Conservation (phyloP, 2,797 vertebrate species). For the Nannoperca australis region DNA sequence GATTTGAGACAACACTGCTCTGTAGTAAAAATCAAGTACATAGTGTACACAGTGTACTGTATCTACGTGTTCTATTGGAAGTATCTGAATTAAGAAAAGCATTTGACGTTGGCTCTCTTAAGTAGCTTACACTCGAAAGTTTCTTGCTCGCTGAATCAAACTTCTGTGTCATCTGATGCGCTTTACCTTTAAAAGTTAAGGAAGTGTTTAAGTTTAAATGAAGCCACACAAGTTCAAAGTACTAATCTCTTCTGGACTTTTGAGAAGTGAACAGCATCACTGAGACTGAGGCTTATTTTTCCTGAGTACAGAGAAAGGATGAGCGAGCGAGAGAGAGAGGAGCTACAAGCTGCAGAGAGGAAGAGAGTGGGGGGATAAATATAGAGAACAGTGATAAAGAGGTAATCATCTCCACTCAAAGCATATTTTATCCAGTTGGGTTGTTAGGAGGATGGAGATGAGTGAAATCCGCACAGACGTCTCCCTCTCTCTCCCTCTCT, state of each 20-base stretch:
- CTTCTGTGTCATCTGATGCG: slow-evolving; percentile 42
- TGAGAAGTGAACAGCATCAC: slow-evolving; percentile 61
- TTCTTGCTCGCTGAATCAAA: slow-evolving; percentile 19
- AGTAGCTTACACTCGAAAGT: slow-evolving; percentile 9
- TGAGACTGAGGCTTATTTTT: slow-evolving; percentile 73
- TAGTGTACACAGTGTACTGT: no score
- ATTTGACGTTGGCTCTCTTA: background rate
- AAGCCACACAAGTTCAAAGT: slow-evolving; percentile 65
- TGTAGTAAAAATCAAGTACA: no score
- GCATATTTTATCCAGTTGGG: slow-evolving; percentile 76
- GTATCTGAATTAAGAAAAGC: no score
- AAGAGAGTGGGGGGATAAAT: slow-evolving; percentile 65
- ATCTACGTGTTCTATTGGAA: no score
- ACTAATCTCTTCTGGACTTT: slow-evolving; percentile 73
- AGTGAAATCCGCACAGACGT: slow-evolving; percentile 64
- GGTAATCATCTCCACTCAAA: slow-evolving; percentile 79
- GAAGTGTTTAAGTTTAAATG: slow-evolving; percentile 50
- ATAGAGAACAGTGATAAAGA: slow-evolving; percentile 77
- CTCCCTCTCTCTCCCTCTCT: slow-evolving; percentile 28
- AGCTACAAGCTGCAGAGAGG: slow-evolving; percentile 56
- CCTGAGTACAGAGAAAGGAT: slow-evolving; percentile 56
- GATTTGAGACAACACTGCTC: no score
- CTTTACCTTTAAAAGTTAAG: slow-evolving; percentile 60
- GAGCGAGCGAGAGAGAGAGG: slow-evolving; percentile 37
- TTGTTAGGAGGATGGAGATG: slow-evolving; percentile 77